Conservation (phyloP, 2,888 invertebrate genomes). For the Corythucha ciliata region DNA sequence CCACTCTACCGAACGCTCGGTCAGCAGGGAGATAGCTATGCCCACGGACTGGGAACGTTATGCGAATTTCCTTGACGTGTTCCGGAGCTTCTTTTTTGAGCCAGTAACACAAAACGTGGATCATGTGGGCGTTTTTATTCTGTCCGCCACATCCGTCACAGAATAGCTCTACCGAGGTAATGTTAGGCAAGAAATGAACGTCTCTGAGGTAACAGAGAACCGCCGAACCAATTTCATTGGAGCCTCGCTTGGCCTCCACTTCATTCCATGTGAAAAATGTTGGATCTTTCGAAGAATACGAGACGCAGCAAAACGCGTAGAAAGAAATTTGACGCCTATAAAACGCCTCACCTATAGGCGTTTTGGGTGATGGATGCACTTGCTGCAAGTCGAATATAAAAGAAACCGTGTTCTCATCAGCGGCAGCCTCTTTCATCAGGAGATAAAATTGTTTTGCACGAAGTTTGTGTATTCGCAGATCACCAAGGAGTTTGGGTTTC, state of each 20-base stretch:
- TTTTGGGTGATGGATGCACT: slow-evolving; percentile 24
- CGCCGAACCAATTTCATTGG: slow-evolving; percentile 16
- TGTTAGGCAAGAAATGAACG: background rate
- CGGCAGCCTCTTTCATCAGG: slow-evolving; percentile 23
- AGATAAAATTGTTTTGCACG: slow-evolving; percentile 28
- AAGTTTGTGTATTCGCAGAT: slow-evolving; percentile 25
- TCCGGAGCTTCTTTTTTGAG: slow-evolving; percentile 18
- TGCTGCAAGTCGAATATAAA: slow-evolving; percentile 20
- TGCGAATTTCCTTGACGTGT: slow-evolving; percentile 5
- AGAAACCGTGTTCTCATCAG: background rate
- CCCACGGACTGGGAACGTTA: slow-evolving; percentile 16
- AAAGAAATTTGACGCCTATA: slow-evolving; percentile 15
- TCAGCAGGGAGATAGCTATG: slow-evolving; percentile 19
- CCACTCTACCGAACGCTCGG: slow-evolving; percentile 11
- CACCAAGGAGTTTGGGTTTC: slow-evolving; percentile 12
- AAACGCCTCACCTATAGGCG: slow-evolving; percentile 24
- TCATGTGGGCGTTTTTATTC: too few relatives aligned
- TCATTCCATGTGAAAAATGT: slow-evolving; percentile 23
- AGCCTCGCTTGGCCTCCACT: slow-evolving; percentile 1
- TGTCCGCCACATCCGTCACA: slow-evolving; percentile 21
- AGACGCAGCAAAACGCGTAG: slow-evolving; percentile 21
- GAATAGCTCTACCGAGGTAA: background rate
- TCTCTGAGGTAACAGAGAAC: background rate
- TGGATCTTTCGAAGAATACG: slow-evolving; percentile 11
- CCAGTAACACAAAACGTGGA: slow-evolving; percentile 16